phyloP scores from a whole-genome alignment of 2,797 vertebrate species.

The Steatocranus sp. region DNA sequence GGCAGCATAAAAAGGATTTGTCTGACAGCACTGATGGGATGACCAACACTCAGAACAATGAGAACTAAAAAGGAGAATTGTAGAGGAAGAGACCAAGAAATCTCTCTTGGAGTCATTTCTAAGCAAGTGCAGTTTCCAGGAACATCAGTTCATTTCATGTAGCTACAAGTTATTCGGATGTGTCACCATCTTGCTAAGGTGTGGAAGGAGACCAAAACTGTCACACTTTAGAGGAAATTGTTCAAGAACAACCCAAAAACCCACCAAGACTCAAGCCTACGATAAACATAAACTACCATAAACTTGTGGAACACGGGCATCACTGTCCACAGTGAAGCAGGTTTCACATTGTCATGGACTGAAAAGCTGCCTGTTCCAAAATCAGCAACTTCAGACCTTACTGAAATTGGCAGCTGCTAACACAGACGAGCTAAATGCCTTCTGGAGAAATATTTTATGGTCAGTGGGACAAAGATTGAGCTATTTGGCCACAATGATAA shows the following conservation, averaged over 20 bases:
- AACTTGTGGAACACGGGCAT: fast-evolving
- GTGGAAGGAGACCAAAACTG: background rate
- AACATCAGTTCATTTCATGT: background rate
- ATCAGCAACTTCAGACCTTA: background rate
- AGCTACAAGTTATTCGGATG: fast-evolving
- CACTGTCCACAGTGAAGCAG: fast-evolving
- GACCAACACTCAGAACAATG: background rate
- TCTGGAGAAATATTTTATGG: background rate
- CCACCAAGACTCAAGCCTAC: background rate
- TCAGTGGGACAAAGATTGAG: background rate
- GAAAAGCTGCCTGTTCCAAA: background rate
- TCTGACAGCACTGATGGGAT: background rate
- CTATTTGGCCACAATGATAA: background rate
- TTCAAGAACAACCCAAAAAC: background rate
- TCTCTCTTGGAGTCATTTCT: background rate
- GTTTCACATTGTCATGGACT: background rate
- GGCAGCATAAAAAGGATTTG: background rate
- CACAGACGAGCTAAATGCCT: fast-evolving
- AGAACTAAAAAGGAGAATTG: background rate
- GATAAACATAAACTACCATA: background rate
- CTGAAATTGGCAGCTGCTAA: background rate
- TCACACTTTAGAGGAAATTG: fast-evolving
- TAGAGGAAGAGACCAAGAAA: background rate
- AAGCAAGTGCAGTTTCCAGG: background rate
- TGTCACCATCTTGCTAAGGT: background rate